Conservation (phyloP, 2,113 vertebrate species). For the Dicaeum eximium region DNA sequence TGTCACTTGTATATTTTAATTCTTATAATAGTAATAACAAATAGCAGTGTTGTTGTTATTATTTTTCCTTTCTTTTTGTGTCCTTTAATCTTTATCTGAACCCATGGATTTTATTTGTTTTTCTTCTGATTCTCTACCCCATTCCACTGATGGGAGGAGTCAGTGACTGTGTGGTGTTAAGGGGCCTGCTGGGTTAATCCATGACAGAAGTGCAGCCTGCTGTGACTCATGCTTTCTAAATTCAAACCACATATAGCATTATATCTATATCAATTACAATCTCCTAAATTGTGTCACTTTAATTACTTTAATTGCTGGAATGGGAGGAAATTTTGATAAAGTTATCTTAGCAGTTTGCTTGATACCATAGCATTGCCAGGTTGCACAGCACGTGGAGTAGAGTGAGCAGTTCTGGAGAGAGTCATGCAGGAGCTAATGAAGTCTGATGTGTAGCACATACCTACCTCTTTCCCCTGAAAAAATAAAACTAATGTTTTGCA, state of each 20-base stretch:
- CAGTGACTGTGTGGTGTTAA: neutral
- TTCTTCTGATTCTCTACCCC: neutral
- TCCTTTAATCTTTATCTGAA: neutral
- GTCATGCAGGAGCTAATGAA: neutral
- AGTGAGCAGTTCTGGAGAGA: neutral
- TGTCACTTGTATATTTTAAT: neutral
- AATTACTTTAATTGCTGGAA: neutral
- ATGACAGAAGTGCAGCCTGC: neutral
- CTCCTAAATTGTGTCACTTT: neutral
- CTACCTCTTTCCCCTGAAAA: neutral
- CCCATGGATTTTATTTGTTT: neutral
- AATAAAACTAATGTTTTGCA: neutral
- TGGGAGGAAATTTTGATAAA: neutral
- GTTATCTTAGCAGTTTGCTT: neutral
- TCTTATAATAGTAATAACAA: neutral
- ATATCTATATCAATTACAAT: neutral
- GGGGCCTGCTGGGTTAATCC: neutral
- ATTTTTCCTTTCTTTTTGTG: neutral
- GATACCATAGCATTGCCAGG: neutral
- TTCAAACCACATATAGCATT: neutral
- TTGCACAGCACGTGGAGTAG: neutral
- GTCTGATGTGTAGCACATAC: neutral
- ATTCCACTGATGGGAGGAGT: neutral
- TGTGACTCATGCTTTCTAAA: neutral
- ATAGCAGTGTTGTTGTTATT: neutral